Conservation (phyloP, 1,140 invertebrate species). For the Babylonia areolata region DNA sequence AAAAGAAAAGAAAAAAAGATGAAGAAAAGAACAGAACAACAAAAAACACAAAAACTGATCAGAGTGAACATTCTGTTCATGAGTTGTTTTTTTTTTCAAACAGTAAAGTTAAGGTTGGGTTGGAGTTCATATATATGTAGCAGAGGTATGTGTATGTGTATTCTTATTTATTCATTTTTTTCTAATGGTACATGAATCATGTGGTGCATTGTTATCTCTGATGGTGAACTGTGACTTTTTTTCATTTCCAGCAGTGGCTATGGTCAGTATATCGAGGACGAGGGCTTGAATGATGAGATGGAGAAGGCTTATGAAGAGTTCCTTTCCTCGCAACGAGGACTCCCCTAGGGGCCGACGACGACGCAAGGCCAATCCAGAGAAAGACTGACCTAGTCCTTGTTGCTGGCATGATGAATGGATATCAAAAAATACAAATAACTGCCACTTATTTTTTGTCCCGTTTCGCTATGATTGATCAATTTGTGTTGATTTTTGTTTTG, state of each 20-base stretch:
- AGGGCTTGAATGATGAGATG: slow-evolving; percentile 51
- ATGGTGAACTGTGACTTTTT: too few species aligned
- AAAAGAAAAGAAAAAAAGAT: too few species aligned
- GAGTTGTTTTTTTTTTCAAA: too few species aligned
- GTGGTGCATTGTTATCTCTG: too few species aligned
- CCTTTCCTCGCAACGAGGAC: slow-evolving; percentile 25
- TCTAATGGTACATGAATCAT: too few species aligned
- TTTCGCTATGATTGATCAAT: neutral
- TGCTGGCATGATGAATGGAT: neutral
- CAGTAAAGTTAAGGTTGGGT: too few species aligned
- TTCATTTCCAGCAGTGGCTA: neutral
- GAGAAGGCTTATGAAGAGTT: slow-evolving; percentile 60
- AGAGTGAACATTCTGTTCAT: too few species aligned
- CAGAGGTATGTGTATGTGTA: too few species aligned
- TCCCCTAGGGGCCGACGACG: neutral
- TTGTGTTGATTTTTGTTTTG: neutral
- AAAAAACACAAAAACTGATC: too few species aligned
- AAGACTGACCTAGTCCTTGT: neutral
- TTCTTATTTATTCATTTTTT: too few species aligned
- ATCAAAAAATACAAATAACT: neutral
- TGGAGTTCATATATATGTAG: too few species aligned
- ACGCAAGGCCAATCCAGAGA: neutral
- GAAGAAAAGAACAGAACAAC: too few species aligned
- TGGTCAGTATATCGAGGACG: slow-evolving; percentile 15
- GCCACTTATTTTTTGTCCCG: neutral